Percentiles rank a stretch among this genome's conserved stretches.
These are phyloP conservation scores for Chaetorhynchus papuensis DNA, from an alignment of 2,113 vertebrate species.

Conservation along the genomic window DNA sequence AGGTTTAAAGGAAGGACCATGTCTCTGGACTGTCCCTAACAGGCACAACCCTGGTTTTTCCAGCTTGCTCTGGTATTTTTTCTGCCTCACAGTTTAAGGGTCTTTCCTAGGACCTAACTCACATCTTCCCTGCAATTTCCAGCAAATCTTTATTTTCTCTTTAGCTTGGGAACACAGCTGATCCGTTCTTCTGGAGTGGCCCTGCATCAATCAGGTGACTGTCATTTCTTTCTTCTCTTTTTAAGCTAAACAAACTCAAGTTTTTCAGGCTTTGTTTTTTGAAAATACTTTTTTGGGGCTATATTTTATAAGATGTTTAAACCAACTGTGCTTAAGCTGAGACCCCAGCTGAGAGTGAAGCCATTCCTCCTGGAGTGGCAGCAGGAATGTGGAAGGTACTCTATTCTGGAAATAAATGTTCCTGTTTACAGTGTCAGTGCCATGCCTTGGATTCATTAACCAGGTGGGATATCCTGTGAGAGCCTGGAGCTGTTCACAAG, in stretches of 20 bases:
- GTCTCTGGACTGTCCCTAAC: neutral
- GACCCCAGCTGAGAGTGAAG: neutral
- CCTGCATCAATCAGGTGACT: neutral
- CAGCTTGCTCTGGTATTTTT: neutral
- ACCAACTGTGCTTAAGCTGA: neutral
- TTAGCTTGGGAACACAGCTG: neutral
- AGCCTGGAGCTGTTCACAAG: neutral
- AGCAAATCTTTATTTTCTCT: neutral
- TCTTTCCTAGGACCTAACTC: neutral
- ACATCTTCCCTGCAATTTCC: neutral
- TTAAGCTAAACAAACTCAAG: neutral
- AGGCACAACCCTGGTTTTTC: neutral
- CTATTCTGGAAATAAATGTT: neutral
- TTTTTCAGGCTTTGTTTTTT: neutral
- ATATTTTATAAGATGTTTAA: neutral
- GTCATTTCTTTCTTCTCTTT: neutral
- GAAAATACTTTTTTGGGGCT: neutral
- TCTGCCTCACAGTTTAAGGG: neutral
- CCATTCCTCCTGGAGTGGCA: neutral
- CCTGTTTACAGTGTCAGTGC: neutral
- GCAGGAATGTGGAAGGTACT: neutral
- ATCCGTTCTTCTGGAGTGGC: fast-evolving
- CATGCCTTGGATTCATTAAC: neutral
- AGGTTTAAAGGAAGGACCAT: neutral
- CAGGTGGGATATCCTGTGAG: neutral